Conservation (phyloP, 2,888 invertebrate genomes). For the Oligia fasciuncula region DNA sequence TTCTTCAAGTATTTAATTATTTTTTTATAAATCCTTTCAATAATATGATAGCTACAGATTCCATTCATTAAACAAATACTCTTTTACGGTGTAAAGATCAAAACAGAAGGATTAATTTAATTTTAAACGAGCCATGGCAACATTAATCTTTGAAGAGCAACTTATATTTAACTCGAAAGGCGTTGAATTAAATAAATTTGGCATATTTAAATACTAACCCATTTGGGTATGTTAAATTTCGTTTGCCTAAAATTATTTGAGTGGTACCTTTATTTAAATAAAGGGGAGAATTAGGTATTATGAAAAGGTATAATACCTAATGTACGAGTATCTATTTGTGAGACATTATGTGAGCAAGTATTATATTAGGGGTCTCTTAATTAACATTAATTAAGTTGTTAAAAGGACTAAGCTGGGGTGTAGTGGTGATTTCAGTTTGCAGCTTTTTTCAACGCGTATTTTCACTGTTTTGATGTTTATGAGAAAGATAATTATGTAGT, state of each 20-base stretch:
- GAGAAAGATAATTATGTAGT: background rate
- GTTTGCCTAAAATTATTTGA: constrained; percentile 38
- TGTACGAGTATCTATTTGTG: background rate
- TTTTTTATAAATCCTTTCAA: background rate
- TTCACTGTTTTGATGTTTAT: background rate
- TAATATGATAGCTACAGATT: background rate
- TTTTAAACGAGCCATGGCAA: constrained; percentile 3
- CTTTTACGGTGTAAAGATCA: background rate
- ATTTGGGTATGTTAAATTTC: constrained; percentile 21
- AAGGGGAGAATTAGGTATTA: constrained; percentile 5
- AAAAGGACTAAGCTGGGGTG: background rate
- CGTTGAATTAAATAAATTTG: constrained; percentile 33
- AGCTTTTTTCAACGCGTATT: background rate
- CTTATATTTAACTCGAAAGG: constrained; percentile 30
- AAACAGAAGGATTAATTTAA: background rate
- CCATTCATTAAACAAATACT: constrained; percentile 21
- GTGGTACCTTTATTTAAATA: constrained; percentile 31
- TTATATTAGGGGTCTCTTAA: background rate
- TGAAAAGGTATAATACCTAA: background rate
- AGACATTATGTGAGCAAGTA: background rate
- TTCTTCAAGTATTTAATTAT: too few species aligned
- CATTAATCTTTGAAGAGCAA: constrained; percentile 27
- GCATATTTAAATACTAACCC: constrained; percentile 35
- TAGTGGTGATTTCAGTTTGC: background rate
- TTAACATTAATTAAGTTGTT: background rate